Evolutionary conservation across 2,888 invertebrate genomes (phyloP).

Genomic region (Rhagium mordax): DNA sequence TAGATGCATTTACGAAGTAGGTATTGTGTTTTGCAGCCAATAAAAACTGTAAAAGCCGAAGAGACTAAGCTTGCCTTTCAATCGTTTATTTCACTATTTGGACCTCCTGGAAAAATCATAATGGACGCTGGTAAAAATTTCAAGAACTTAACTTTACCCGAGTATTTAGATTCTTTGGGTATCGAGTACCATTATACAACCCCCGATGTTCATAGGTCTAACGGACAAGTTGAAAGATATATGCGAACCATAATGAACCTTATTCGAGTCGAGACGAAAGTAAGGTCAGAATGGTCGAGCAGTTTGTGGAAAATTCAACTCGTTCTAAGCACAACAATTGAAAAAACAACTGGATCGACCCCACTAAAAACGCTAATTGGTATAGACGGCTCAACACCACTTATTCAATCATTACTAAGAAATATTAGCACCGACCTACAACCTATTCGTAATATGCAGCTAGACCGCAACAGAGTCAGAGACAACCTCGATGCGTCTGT

Average conservation of each 20-base stretch:
- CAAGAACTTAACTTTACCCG: conserved; percentile 26
- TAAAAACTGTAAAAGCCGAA: no score
- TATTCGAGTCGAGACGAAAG: conserved; percentile 39
- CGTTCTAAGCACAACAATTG: conserved; percentile 12
- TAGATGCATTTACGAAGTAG: not conserved
- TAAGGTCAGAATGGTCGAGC: conserved; percentile 44
- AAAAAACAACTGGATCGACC: not conserved
- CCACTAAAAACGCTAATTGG: not conserved
- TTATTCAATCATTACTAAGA: conserved; percentile 47
- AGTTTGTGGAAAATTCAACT: conserved; percentile 46
- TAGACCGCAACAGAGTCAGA: no score
- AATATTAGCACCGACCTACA: no score
- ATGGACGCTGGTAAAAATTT: conserved; percentile 36
- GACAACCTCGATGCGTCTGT: no score
- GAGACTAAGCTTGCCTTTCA: no score
- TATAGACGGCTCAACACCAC: conserved; percentile 14
- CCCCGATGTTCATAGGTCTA: conserved; percentile 43
- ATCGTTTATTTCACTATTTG: no score
- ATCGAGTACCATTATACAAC: conserved; percentile 43
- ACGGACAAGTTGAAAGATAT: conserved; percentile 47
- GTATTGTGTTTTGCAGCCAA: no score
- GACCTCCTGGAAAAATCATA: no score
- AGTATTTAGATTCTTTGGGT: conserved; percentile 28
- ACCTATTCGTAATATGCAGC: no score
- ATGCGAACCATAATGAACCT: conserved; percentile 51